A percentile compares a stretch with the other conserved stretches of the same genome.
phyloP scores from a whole-genome alignment of 2,888 invertebrate genomes.

The Steinernema scapterisci region DNA sequence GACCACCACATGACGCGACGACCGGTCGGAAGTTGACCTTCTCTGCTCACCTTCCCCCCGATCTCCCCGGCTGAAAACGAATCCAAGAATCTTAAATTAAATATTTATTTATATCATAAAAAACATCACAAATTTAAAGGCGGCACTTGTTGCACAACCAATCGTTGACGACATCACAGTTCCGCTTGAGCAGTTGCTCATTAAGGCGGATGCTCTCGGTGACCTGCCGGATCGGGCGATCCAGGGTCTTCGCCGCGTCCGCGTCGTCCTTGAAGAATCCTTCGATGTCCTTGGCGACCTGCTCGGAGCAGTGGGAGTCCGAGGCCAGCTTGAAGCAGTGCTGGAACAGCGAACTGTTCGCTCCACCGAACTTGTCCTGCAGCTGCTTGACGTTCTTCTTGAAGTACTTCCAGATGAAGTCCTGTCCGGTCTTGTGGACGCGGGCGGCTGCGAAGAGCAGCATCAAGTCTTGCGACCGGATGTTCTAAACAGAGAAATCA shows the following conservation, averaged over 20 bases:
- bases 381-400: slow-evolving; percentile 54
- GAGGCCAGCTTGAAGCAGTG: slow-evolving; percentile 42
- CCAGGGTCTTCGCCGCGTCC: slow-evolving; percentile 47
- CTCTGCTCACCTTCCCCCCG: no score
- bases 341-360: slow-evolving; percentile 60
- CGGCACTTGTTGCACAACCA: slow-evolving; percentile 29
- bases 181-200: slow-evolving; percentile 43
- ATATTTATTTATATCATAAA: background rate
- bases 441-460: slow-evolving; percentile 45
- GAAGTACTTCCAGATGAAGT: slow-evolving; percentile 60
- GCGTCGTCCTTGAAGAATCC: slow-evolving; percentile 42
- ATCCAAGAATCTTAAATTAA: background rate
- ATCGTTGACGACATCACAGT: slow-evolving; percentile 9
- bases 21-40: no score
- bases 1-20: no score
- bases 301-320: slow-evolving; percentile 41
- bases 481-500: slow-evolving; percentile 41
- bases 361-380: slow-evolving; percentile 56
- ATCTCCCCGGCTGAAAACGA: no score
- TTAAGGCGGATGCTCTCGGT: slow-evolving; percentile 48
- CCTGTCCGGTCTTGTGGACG: slow-evolving; percentile 47
- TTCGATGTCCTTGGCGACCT: slow-evolving; percentile 46
- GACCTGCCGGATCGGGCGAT: slow-evolving; percentile 60
- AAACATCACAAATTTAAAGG: background rate
- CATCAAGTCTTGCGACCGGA: slow-evolving; percentile 59